A percentile compares a stretch with the other conserved stretches of the same genome.
phyloP scores from a whole-genome alignment of 2,113 vertebrate genomes.

The Erpornis zantholeuca region DNA sequence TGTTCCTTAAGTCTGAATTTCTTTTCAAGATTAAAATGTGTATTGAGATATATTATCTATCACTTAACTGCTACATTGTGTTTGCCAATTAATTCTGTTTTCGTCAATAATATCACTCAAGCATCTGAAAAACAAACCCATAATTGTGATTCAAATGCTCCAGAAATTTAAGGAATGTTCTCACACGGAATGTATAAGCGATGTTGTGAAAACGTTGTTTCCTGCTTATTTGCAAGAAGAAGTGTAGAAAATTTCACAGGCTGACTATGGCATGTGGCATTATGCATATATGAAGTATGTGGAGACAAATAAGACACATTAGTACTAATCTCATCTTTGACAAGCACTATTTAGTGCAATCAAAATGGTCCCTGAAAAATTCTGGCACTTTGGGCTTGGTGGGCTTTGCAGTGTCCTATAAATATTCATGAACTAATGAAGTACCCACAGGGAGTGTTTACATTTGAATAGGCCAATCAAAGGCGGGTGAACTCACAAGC shows the following conservation, averaged over 20 bases:
- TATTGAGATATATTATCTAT: neutral
- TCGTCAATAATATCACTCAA: neutral
- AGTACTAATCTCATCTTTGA: neutral
- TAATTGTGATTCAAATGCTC: neutral
- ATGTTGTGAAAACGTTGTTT: neutral
- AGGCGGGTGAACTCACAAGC: constrained; percentile 24
- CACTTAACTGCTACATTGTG: neutral
- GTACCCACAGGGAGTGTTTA: constrained; percentile 57
- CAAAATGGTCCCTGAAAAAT: constrained; percentile 22
- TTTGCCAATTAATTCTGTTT: neutral
- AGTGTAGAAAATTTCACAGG: neutral
- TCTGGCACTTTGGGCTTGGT: neutral
- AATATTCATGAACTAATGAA: constrained; percentile 57
- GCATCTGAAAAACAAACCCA: neutral
- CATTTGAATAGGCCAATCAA: constrained; percentile 65
- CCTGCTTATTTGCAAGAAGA: neutral
- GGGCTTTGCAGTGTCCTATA: constrained; percentile 24
- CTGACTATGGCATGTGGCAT: neutral
- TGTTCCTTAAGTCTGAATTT: neutral
- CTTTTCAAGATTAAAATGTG: neutral
- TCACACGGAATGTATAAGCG: neutral
- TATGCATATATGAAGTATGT: neutral
- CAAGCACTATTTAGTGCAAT: constrained; percentile 1
- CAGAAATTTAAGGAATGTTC: neutral
- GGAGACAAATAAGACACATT: neutral